Evolutionary conservation across 2,113 vertebrate genomes (phyloP).

Genomic region (Scophthalmus maximus): DNA sequence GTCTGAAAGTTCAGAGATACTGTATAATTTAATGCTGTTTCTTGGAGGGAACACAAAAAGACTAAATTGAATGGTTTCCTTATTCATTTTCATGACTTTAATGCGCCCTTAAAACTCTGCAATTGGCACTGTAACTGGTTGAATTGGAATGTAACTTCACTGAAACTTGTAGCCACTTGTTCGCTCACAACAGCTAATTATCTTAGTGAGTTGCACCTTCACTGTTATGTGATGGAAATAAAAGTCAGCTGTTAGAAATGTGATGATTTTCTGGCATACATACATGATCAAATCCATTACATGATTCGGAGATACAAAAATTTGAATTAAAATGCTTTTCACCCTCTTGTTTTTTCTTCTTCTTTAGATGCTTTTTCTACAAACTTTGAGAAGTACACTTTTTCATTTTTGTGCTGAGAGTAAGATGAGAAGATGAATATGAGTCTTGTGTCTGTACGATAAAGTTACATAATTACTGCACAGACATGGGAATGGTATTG

Average conservation of each 20-base stretch:
- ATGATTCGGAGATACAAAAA: too few relatives aligned
- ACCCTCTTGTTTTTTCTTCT: too few relatives aligned
- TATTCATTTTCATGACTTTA: constrained; percentile 59
- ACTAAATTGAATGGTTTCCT: constrained; percentile 47
- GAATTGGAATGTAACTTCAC: constrained; percentile 29
- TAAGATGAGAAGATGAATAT: too few relatives aligned
- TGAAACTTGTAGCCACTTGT: constrained; percentile 45
- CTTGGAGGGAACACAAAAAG: constrained; percentile 51
- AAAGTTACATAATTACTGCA: too few relatives aligned
- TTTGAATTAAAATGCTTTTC: too few relatives aligned
- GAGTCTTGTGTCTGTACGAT: too few relatives aligned
- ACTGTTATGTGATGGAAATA: constrained; percentile 24
- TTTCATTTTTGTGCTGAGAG: too few relatives aligned
- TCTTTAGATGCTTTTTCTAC: too few relatives aligned
- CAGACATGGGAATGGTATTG: too few relatives aligned
- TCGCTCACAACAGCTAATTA: constrained; percentile 55
- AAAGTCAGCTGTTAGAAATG: constrained; percentile 18
- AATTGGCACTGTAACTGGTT: constrained; percentile 31
- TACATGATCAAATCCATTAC: not conserved
- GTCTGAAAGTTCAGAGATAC: constrained; percentile 23
- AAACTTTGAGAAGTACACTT: too few relatives aligned
- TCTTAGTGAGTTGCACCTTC: constrained; percentile 14
- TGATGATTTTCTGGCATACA: constrained; percentile 9
- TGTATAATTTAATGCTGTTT: constrained; percentile 59
- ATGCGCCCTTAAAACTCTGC: constrained; percentile 49